Conservation (phyloP, 2,797 vertebrate genomes). For the Sebastes vulpes region DNA sequence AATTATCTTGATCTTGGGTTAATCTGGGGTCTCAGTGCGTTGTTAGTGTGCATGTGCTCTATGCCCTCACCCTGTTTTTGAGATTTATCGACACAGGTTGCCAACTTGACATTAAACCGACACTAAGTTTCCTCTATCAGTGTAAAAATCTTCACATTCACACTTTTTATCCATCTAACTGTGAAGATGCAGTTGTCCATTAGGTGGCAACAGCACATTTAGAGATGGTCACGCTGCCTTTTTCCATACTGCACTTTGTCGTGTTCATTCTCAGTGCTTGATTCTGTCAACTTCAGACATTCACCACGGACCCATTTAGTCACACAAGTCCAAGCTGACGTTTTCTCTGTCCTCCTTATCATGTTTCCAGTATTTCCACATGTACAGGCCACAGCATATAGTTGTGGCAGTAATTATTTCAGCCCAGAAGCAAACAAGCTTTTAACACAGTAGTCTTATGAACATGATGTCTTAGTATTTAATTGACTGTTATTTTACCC, state of each 20-base stretch:
- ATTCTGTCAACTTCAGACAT: conserved; percentile 24
- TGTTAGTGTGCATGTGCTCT: neutral
- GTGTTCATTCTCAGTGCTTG: conserved; percentile 16
- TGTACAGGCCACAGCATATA: neutral
- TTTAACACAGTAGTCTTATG: neutral
- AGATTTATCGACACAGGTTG: neutral
- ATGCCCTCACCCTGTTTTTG: neutral
- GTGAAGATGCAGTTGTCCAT: conserved; percentile 62
- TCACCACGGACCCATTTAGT: conserved; percentile 32
- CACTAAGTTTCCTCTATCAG: too few relatives aligned
- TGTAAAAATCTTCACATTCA: neutral
- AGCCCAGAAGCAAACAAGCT: conserved; percentile 18
- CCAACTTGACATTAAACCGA: neutral
- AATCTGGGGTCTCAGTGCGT: neutral
- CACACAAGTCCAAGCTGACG: conserved; percentile 1
- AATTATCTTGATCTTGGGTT: conserved; percentile 35
- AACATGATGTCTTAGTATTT: conserved; percentile 18
- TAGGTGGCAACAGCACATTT: conserved; percentile 79
- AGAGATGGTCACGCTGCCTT: neutral
- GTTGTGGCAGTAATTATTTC: conserved; percentile 10
- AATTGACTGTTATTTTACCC: neutral
- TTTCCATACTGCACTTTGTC: neutral
- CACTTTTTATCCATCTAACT: conserved; percentile 6
- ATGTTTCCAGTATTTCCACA: conserved; percentile 15
- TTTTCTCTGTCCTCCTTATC: conserved; percentile 7